Conservation (phyloP, 1,140 invertebrate genomes). For the Eurosta solidaginis region DNA sequence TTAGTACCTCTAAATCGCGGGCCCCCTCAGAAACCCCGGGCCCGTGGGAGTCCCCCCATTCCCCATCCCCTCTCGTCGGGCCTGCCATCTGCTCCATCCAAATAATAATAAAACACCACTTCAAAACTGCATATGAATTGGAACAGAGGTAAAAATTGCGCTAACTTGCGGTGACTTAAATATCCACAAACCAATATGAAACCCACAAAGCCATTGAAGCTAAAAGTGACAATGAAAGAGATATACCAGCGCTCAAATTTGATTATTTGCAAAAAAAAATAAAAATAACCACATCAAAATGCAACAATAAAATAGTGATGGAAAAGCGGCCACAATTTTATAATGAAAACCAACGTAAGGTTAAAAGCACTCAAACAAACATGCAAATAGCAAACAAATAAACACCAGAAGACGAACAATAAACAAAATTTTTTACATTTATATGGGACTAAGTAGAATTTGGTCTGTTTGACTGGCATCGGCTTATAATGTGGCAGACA, state of each 20-base stretch:
- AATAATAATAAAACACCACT: too few relatives aligned
- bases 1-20: too few relatives aligned
- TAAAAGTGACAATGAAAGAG: too few relatives aligned
- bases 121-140: too few relatives aligned
- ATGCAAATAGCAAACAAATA: background rate
- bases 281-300: background rate
- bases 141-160: too few relatives aligned
- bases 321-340: slow-evolving; percentile 1
- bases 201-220: background rate
- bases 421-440: background rate
- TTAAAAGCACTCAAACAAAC: background rate
- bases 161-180: background rate
- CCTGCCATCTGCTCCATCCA: too few relatives aligned
- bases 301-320: background rate
- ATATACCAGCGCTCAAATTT: background rate
- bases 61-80: too few relatives aligned
- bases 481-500: background rate
- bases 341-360: background rate
- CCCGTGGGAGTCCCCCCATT: too few relatives aligned
- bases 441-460: too few relatives aligned
- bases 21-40: too few relatives aligned
- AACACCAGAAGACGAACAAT: background rate
- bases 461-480: too few relatives aligned
- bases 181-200: background rate
- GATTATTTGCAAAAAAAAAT: background rate